Base-by-base conservation (phyloP, 2,888 invertebrate species). In the Laspeyria flexula region DNA sequence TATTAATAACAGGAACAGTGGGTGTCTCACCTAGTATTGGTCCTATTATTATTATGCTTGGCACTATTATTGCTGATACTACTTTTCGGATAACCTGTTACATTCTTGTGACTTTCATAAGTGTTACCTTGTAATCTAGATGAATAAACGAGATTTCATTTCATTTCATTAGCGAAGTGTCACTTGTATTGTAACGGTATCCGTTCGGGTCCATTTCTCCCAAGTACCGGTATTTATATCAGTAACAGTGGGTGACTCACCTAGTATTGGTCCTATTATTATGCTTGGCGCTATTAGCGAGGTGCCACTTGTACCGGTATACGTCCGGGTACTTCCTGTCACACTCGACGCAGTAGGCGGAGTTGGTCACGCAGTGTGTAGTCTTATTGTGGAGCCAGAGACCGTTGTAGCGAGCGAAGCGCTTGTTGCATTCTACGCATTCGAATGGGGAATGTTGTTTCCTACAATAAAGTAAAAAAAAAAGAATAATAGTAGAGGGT, bases 301-400 rank as follows among this genome's bases (percentile, higher is more conserved):
- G 49, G 12, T 83, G 83, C 74, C 81, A 77, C 7, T 56, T 58
- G 43, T 81, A 83, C 3, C 75, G 50, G 39, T 75, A 73, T 0
- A 60, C 43, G 43, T 82, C 77, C 0, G 55, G 54, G 47, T 73
- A 83, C 0, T 54, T 55, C 0, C 57, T 65, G 57, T 81, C 81
- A 34, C 83, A 84, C 53, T 81, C 79, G 1, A 79, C 82, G 60
- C 82, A 82, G 55, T 76, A 80, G 0, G 74, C 75, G 9, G 66
- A 11, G 12, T 9, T 35, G 3, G 47, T 43, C 0, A 43, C 34
- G 4, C 34, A 29, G 42, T 81, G 80, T 0, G 54, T 21, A 0
- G 72, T 60, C 42, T 77, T 81, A 15, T 78, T 80, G 50, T 84
- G 84, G 0, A 80, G 52, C 83, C 83, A 83, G 0, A 83, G 66